Conservation (phyloP, 2,888 invertebrate genomes). For the Hirtodrosophila trivittata region DNA sequence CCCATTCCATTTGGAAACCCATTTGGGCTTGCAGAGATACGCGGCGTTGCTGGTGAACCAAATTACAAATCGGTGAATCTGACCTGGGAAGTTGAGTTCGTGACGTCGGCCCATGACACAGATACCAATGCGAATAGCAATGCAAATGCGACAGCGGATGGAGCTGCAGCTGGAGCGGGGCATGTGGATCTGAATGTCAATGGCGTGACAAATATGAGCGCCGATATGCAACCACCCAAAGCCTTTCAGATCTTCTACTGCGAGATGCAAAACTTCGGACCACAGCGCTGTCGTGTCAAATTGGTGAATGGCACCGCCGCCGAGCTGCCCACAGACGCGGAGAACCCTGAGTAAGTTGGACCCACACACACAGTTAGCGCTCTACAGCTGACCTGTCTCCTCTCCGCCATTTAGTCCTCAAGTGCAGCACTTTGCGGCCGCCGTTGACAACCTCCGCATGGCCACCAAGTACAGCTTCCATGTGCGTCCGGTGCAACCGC, state of each 20-base stretch:
- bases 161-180: background rate
- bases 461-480: constrained; percentile 92
- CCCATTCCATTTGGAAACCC: constrained; percentile 39
- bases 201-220: constrained; percentile 75
- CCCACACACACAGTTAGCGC: constrained; percentile 22
- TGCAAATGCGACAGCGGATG: constrained; percentile 14
- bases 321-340: constrained; percentile 28
- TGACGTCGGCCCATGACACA: constrained; percentile 69
- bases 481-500: constrained; percentile 85
- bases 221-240: constrained; percentile 83
- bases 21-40: constrained; percentile 80
- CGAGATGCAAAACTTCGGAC: constrained; percentile 91
- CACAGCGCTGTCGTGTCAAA: constrained; percentile 89
- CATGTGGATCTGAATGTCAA: constrained; percentile 36
- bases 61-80: constrained; percentile 84
- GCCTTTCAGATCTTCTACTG: constrained; percentile 90
- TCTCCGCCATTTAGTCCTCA: constrained; percentile 59
- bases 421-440: constrained; percentile 85
- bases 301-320: constrained; percentile 72
- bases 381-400: too few species aligned
- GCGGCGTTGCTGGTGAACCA: constrained; percentile 83
- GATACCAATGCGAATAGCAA: constrained; percentile 39
- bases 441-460: constrained; percentile 90
- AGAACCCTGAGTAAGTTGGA: constrained; percentile 36
- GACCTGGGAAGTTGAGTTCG: constrained; percentile 84